Percentiles rank a stretch among this genome's conserved stretches.
phyloP scores from a whole-genome alignment of 2,888 invertebrate species.

The Strigamia maritima region DNA sequence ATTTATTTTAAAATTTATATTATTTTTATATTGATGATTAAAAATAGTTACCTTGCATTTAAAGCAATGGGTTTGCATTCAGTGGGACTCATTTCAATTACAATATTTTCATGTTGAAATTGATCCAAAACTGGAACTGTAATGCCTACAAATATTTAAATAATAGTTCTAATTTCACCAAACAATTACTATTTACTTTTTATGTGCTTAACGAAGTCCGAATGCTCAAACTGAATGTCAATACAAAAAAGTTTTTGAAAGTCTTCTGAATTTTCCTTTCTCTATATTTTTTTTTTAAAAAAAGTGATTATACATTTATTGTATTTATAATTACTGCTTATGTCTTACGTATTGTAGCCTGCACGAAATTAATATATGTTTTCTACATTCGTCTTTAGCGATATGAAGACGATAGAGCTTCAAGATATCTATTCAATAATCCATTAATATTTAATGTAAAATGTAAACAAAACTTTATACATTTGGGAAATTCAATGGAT shows the following conservation, averaged over 20 bases:
- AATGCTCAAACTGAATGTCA: not conserved
- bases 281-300: not conserved
- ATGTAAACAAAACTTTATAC: too few species aligned
- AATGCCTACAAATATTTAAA: not conserved
- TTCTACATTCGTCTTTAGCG: too few species aligned
- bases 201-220: not conserved
- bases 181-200: not conserved
- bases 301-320: too few species aligned
- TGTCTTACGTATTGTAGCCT: too few species aligned
- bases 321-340: not conserved
- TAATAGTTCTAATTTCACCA: not conserved
- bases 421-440: too few species aligned
- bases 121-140: not conserved
- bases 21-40: not conserved
- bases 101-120: not conserved
- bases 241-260: not conserved
- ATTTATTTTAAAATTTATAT: not conserved
- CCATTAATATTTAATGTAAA: too few species aligned
- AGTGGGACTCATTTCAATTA: not conserved
- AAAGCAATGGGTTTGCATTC: not conserved
- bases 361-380: too few species aligned
- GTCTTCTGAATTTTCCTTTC: not conserved
- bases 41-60: not conserved
- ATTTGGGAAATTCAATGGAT: too few species aligned
- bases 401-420: too few species aligned